A percentile compares a stretch with the other conserved stretches of the same genome.
Evolutionary conservation across 2,797 vertebrate species (phyloP).

Genomic region (Acipenser ruthenus): DNA sequence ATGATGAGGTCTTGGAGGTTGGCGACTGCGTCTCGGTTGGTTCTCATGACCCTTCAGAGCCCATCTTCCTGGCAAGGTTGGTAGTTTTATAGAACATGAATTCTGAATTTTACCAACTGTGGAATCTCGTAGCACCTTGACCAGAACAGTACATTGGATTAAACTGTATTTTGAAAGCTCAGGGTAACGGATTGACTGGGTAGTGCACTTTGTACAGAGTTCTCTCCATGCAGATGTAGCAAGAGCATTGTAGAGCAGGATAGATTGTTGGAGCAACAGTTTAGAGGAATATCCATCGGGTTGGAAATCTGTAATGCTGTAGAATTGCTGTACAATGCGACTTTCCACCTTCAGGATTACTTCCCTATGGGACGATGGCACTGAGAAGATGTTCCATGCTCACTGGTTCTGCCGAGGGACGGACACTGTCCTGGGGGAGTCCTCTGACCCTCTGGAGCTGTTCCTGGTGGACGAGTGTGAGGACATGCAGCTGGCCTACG

Average conservation of each 20-base stretch:
- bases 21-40: constrained; percentile 90
- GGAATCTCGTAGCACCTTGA: no score
- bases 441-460: constrained; percentile 84
- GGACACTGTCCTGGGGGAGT: constrained; percentile 85
- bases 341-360: constrained; percentile 63
- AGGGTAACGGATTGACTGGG: neutral
- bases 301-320: no score
- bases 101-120: no score
- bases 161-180: no score
- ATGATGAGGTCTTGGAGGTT: constrained; percentile 77
- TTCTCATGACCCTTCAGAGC: constrained; percentile 77
- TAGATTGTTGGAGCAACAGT: no score
- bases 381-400: constrained; percentile 86
- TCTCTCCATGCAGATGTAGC: no score
- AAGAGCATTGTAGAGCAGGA: no score
- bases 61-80: constrained; percentile 84
- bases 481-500: constrained; percentile 86
- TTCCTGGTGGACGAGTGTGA: constrained; percentile 92
- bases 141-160: no score
- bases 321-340: no score
- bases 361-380: constrained; percentile 81
- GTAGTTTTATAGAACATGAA: constrained; percentile 10
- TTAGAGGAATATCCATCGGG: no score
- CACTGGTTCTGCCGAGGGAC: constrained; percentile 91
- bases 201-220: no score